These are phyloP conservation scores for Sander lucioperca DNA, from an alignment of 2,113 vertebrate genomes.

Conservation along the genomic window DNA sequence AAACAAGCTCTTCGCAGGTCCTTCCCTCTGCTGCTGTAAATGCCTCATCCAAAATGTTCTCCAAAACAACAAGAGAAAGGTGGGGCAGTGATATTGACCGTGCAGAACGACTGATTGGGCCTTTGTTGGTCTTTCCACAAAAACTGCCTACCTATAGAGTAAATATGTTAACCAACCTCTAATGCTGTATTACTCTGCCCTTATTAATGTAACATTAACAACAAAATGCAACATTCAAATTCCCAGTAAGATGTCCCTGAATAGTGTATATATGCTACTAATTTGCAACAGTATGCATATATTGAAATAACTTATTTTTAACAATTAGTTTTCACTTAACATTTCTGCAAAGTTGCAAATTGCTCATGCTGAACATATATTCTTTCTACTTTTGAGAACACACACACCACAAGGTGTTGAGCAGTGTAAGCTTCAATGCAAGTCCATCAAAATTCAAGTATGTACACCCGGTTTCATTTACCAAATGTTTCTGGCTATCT, in stretches of 20 bases:
- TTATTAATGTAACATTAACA: neutral
- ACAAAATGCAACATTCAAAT: neutral
- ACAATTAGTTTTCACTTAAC: neutral
- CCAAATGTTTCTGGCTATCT: neutral
- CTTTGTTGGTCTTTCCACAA: conserved; percentile 8
- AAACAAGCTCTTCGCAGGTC: conserved; percentile 40
- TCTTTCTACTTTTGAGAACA: neutral
- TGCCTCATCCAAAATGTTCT: conserved; percentile 37
- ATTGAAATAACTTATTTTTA: neutral
- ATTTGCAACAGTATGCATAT: neutral
- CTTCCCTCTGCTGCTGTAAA: conserved; percentile 50
- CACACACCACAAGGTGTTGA: neutral
- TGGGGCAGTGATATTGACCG: conserved; percentile 4
- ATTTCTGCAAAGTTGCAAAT: neutral
- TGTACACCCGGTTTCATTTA: neutral
- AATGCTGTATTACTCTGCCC: neutral
- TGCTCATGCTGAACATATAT: neutral
- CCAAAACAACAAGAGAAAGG: conserved; percentile 39
- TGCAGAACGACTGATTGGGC: conserved; percentile 20
- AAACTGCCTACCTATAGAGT: conserved; percentile 11
- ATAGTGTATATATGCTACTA: too few species aligned
- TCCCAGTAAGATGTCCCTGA: neutral
- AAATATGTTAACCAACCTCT: neutral
- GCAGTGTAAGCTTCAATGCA: neutral
- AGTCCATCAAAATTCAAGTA: neutral